phyloP scores from a whole-genome alignment of 2,113 vertebrate species.

The Epinephelus lanceolatus region DNA sequence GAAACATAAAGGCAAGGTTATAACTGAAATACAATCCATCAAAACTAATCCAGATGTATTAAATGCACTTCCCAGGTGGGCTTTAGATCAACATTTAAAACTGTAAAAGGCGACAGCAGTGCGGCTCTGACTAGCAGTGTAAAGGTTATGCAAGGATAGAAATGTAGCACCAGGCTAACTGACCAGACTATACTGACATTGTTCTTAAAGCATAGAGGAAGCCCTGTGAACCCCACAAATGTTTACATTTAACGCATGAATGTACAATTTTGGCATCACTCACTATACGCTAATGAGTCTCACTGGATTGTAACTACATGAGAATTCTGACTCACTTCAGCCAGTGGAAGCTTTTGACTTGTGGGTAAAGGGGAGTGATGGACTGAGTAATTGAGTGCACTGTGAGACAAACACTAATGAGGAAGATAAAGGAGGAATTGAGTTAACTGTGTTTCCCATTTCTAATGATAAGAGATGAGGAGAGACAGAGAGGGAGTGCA shows the following conservation, averaged over 20 bases:
- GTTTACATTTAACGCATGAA: conserved; percentile 21
- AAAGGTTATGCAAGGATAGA: conserved; percentile 9
- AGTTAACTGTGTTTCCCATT: conserved; percentile 62
- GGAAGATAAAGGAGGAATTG: conserved; percentile 70
- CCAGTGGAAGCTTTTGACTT: conserved; percentile 46
- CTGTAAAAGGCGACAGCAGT: conserved; percentile 16
- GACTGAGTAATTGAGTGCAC: conserved; percentile 72
- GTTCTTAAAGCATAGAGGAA: conserved; percentile 2
- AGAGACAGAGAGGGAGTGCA: conserved; percentile 27
- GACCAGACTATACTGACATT: background rate
- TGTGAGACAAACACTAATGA: conserved; percentile 74
- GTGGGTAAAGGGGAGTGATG: conserved; percentile 55
- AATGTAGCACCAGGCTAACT: background rate
- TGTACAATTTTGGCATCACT: conserved; percentile 19
- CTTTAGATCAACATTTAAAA: conserved; percentile 50
- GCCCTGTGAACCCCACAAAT: background rate
- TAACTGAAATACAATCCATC: conserved; percentile 53
- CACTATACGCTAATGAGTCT: conserved; percentile 34
- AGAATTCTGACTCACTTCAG: conserved; percentile 41
- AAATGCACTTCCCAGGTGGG: conserved; percentile 39
- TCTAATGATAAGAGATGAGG: conserved; percentile 60
- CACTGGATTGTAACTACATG: conserved; percentile 18
- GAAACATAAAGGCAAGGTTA: conserved; percentile 28
- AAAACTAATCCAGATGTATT: conserved; percentile 43
- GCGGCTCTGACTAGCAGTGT: conserved; percentile 1